Evolutionary conservation across 2,797 vertebrate species (phyloP).

Genomic region (Calcarius lapponicus): DNA sequence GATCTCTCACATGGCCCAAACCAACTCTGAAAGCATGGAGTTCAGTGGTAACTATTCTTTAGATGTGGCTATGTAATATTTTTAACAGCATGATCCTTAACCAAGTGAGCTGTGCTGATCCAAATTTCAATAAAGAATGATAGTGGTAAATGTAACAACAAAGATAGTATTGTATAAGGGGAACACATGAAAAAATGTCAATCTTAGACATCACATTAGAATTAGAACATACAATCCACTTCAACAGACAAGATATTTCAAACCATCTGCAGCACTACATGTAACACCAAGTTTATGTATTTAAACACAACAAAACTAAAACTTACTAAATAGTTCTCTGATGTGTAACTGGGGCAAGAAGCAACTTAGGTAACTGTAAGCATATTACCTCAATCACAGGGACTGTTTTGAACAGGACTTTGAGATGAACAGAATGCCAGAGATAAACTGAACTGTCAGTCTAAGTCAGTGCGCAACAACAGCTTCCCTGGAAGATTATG

Average conservation of each 20-base stretch:
- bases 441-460: neutral
- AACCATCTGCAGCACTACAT: neutral
- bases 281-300: neutral
- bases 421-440: neutral
- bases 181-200: neutral
- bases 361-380: neutral
- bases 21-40: neutral
- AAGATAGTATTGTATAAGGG: neutral
- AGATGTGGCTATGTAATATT: constrained; percentile 21
- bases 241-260: neutral
- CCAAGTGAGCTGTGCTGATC: neutral
- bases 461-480: neutral
- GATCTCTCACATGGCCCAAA: neutral
- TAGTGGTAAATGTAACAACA: neutral
- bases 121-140: neutral
- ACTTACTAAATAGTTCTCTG: neutral
- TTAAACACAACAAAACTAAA: neutral
- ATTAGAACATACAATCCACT: neutral
- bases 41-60: neutral
- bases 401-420: neutral
- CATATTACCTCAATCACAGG: neutral
- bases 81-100: constrained; percentile 19
- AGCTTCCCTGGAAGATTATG: neutral
- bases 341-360: neutral
- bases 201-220: neutral